phyloP scores from a whole-genome alignment of 2,888 invertebrate genomes.

The Oasisia sp. region DNA sequence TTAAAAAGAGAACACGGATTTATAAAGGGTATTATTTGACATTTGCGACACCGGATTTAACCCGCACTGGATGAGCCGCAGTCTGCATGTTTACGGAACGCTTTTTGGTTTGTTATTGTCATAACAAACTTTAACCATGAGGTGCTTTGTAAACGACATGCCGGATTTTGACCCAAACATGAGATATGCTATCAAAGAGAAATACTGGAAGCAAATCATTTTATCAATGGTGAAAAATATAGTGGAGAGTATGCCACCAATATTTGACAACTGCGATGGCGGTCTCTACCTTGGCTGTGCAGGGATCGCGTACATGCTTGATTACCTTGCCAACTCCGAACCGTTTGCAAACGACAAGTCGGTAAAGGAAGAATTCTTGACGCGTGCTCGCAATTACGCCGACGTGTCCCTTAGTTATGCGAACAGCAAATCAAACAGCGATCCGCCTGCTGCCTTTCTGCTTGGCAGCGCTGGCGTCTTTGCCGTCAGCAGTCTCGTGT shows the following conservation, averaged over 20 bases:
- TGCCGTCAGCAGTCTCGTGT: conserved; percentile 72
- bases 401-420: conserved; percentile 73
- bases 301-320: conserved; percentile 82
- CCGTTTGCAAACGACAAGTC: conserved; percentile 39
- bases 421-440: conserved; percentile 63
- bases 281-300: conserved; percentile 78
- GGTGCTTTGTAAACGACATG: conserved; percentile 53
- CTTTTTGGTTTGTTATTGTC: not conserved
- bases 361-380: conserved; percentile 66
- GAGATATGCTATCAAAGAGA: conserved; percentile 43
- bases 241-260: conserved; percentile 47
- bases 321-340: conserved; percentile 73
- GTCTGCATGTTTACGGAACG: not conserved
- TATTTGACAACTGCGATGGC: conserved; percentile 67
- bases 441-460: conserved; percentile 78
- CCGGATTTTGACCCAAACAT: conserved; percentile 47
- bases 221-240: conserved; percentile 46
- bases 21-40: not conserved
- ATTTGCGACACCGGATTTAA: conserved; percentile 5
- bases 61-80: not conserved
- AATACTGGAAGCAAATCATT: conserved; percentile 48
- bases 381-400: conserved; percentile 74
- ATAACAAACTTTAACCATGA: conserved; percentile 26
- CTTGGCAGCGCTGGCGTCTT: conserved; percentile 84
- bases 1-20: not conserved